Conservation (phyloP, 1,140 invertebrate species). For the Brachionus rubens region DNA sequence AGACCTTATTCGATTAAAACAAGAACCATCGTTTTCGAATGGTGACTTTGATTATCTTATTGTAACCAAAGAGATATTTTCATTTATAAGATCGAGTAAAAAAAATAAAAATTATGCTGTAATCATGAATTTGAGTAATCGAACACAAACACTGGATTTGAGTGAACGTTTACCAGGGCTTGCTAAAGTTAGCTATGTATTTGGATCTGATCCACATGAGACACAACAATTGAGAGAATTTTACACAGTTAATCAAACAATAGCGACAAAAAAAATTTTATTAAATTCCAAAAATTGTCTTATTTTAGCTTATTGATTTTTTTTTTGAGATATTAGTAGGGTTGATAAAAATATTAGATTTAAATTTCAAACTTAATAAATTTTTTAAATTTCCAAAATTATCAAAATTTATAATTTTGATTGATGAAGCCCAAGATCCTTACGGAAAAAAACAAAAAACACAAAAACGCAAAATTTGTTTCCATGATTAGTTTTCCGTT, state of each 20-base stretch:
- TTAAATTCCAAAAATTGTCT: conserved; percentile 13
- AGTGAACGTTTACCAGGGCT: neutral
- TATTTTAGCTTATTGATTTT: conserved; percentile 7
- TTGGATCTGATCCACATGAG: conserved; percentile 21
- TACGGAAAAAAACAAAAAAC: too few species aligned
- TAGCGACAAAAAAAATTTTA: conserved; percentile 13
- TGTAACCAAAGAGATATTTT: conserved; percentile 51
- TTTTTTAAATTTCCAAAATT: too few species aligned
- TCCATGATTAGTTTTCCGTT: too few species aligned
- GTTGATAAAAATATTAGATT: neutral
- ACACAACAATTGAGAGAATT: conserved; percentile 21
- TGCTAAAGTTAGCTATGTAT: neutral
- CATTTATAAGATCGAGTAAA: conserved; percentile 45
- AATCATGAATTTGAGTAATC: conserved; percentile 5
- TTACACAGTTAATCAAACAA: neutral
- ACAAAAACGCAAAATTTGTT: too few species aligned
- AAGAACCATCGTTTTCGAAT: conserved; percentile 56
- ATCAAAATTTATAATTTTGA: too few species aligned
- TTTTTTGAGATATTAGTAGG: neutral
- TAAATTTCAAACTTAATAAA: neutral
- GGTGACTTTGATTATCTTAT: conserved; percentile 51
- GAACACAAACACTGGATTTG: neutral
- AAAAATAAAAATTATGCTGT: conserved; percentile 2
- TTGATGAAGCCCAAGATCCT: too few species aligned
- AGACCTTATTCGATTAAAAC: conserved; percentile 52